Evolutionary conservation across 2,113 vertebrate species (phyloP), one percentile per base, ranked within the genome.

Genomic region (Callithrix jacchus): DNA sequence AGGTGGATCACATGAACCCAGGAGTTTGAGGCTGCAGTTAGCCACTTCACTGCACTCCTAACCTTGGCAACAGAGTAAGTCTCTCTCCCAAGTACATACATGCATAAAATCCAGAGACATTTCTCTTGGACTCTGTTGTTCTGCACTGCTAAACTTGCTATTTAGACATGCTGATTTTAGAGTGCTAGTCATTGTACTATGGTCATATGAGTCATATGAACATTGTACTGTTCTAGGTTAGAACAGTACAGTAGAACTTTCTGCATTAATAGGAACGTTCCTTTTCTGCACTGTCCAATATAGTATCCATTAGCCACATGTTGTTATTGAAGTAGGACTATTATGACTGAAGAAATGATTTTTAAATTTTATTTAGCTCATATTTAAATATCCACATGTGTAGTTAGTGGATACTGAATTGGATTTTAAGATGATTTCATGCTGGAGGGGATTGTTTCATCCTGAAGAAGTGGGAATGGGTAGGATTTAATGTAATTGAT

Each of bases 371-470:
- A 68, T 68, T 79, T 18, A 87, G 0, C 76, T 93, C 80, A 83
- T n/a, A 79, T 93, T 76, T 83, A 87, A 96, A 77, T 82, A 81
- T 21, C 18, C 40, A 45, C 8, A 40, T 32, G 45, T 79, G 32
- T 93, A 68, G 58, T 68, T 91, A 71, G 35, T 71, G 49, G 76
- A 83, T n/a, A 71, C 7, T 52, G 1, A 58, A 52, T 68, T 90
- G 35, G 49, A 81, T 21, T 76, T 92, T 45, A 89, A 80, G 37
- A 84, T 91, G 40, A 8, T 88, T 88, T 94, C 58, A 52, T 96
- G 91, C 37, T 66, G 13, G 76, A 84, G 74, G 70, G 52, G 12
- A 61, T 73, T 30, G 30, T 84, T 83, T 61, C 21, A 40, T 40
- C 49, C 35, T 49, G 42, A 87, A 87, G 47, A 52, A 89, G 17